Evolutionary conservation across 64 coral and sea anemone genomes (phyloP).

Genomic region (Montipora cactus): DNA sequence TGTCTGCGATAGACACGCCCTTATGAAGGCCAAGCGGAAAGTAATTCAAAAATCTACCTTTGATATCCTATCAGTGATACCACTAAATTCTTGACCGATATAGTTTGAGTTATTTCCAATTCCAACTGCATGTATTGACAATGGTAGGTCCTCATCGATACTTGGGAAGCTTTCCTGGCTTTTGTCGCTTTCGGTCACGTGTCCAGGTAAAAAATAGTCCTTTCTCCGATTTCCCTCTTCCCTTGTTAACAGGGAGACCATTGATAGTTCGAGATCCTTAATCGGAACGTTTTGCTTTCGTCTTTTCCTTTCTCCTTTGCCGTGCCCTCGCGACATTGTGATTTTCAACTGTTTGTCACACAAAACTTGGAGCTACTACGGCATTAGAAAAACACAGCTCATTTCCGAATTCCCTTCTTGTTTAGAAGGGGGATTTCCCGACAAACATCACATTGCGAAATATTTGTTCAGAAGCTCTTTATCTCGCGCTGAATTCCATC

Average conservation of each 20-base stretch:
- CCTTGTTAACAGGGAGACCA: not conserved
- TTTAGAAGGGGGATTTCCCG: conserved; percentile 18
- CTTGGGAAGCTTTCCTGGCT: not conserved
- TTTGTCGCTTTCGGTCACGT: not conserved
- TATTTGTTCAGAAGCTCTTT: not conserved
- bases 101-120: conserved; percentile 58
- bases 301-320: conserved; percentile 30
- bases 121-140: conserved; percentile 46
- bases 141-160: not conserved
- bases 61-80: conserved; percentile 84
- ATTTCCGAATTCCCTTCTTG: not conserved
- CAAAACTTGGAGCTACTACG: not conserved
- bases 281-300: not conserved
- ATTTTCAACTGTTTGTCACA: too few relatives aligned
- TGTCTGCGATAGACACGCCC: too few relatives aligned
- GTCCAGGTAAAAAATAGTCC: not conserved
- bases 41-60: conserved; percentile 51
- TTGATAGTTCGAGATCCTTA: conserved; percentile 38
- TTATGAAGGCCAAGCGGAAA: too few relatives aligned
- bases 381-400: not conserved
- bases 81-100: conserved; percentile 67
- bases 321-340: conserved; percentile 70
- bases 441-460: not conserved
- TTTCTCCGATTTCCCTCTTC: conserved; percentile 1
- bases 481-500: not conserved